phyloP scores from a whole-genome alignment of 2,113 vertebrate genomes.

The Illadopsis cleaveri region DNA sequence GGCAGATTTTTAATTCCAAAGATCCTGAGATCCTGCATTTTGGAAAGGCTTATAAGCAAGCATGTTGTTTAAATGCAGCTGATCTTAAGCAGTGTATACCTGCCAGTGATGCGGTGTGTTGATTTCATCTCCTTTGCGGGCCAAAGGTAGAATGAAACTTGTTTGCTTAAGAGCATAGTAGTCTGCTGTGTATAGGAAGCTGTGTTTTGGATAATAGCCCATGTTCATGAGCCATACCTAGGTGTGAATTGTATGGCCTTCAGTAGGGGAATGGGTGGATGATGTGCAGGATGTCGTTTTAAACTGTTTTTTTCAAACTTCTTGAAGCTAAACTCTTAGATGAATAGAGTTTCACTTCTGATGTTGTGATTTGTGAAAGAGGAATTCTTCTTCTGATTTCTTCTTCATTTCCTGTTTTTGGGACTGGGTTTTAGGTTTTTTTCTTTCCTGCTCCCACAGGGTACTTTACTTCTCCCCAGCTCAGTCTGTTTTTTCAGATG shows the following conservation, averaged over 20 bases:
- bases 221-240: not conserved
- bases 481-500: not conserved
- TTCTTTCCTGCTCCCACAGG: rapidly evolving
- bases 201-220: not conserved
- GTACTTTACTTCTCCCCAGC: not conserved
- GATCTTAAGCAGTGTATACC: not conserved
- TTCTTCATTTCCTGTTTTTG: rapidly evolving
- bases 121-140: not conserved
- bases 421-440: not conserved
- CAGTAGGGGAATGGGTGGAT: not conserved
- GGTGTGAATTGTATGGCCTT: not conserved
- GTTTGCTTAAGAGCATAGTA: not conserved
- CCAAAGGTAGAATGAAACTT: not conserved
- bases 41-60: not conserved
- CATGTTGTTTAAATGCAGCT: not conserved
- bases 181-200: not conserved
- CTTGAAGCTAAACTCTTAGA: not conserved
- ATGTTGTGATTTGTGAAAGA: not conserved
- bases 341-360: not conserved
- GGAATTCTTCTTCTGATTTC: not conserved
- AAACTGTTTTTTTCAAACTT: not conserved
- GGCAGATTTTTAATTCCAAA: not conserved
- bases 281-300: not conserved
- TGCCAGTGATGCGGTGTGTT: not conserved
- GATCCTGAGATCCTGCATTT: not conserved